These are phyloP conservation scores for Himalopsyche anomala DNA, from an alignment of 2,888 invertebrate species.

Conservation along the genomic window DNA sequence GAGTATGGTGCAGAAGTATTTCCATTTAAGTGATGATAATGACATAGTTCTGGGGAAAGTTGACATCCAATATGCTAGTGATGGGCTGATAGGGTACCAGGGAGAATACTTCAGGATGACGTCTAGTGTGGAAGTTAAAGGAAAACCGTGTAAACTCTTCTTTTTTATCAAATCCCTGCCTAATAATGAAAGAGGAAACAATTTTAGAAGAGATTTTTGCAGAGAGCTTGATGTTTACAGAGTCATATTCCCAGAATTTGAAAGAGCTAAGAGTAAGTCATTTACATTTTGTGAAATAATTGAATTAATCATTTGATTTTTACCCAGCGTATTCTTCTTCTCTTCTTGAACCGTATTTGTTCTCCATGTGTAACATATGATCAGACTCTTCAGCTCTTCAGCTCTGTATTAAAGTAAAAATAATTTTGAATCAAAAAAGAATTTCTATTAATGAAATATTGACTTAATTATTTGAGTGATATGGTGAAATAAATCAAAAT, in stretches of 20 bases:
- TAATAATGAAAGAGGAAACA: slow-evolving; percentile 20
- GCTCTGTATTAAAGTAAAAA: too few relatives aligned
- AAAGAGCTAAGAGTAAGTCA: slow-evolving; percentile 46
- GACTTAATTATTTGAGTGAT: too few relatives aligned
- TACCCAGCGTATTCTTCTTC: too few relatives aligned
- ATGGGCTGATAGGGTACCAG: slow-evolving; percentile 17
- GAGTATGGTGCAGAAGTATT: background rate
- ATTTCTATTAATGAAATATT: too few relatives aligned
- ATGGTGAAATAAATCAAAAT: too few relatives aligned
- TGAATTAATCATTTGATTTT: too few relatives aligned
- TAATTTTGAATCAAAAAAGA: too few relatives aligned
- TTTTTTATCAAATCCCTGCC: slow-evolving; percentile 40
- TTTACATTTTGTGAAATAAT: too few relatives aligned
- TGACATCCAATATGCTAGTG: background rate
- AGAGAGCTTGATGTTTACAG: slow-evolving; percentile 31
- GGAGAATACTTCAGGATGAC: slow-evolving; percentile 35
- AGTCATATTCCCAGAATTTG: slow-evolving; percentile 60
- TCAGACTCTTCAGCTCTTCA: too few relatives aligned
- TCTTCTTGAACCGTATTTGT: too few relatives aligned
- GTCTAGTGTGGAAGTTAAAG: background rate
- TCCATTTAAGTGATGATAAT: background rate
- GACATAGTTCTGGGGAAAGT: background rate
- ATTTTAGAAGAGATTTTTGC: background rate
- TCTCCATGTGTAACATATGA: too few relatives aligned
- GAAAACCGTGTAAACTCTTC: background rate